Evolutionary conservation across 2,113 vertebrate species (phyloP).

Genomic region (Anser brachyrhynchus): DNA sequence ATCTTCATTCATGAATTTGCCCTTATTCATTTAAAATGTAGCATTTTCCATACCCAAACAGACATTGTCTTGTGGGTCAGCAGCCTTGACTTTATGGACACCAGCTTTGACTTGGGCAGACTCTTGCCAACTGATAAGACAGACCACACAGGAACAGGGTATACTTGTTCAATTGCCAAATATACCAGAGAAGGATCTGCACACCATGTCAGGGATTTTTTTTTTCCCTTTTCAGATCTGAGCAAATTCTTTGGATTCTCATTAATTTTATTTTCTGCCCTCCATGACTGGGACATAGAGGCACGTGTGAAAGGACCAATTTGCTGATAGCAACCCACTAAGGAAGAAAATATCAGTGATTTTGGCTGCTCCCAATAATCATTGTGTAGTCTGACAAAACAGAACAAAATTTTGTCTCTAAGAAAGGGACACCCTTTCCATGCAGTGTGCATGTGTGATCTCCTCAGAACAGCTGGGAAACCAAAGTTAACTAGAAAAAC

Average conservation of each 20-base stretch:
- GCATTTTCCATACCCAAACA: background rate
- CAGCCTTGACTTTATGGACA: background rate
- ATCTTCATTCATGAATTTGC: background rate
- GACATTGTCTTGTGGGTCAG: background rate
- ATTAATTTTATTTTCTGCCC: background rate
- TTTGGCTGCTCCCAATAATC: background rate
- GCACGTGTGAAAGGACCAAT: background rate
- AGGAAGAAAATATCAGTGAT: background rate
- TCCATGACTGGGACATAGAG: rapidly evolving
- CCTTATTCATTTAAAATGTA: background rate
- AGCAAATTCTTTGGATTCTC: background rate
- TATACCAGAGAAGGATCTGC: background rate
- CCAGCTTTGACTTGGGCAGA: background rate
- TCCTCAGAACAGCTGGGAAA: background rate
- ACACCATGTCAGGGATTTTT: background rate
- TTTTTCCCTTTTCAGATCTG: background rate
- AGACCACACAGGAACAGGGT: background rate
- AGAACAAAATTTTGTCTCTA: background rate
- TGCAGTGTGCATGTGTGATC: background rate
- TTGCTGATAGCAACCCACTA: background rate
- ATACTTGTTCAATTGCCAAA: background rate
- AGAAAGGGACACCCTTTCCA: background rate
- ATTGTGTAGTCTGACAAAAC: background rate
- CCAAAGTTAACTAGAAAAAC: background rate
- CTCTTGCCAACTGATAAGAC: background rate